Evolutionary conservation across 37 sponge, comb jelly and placozoan genomes (phyloP), one percentile per base, ranked within the genome.

Genomic region (Chondrilla cf. caribensis): DNA sequence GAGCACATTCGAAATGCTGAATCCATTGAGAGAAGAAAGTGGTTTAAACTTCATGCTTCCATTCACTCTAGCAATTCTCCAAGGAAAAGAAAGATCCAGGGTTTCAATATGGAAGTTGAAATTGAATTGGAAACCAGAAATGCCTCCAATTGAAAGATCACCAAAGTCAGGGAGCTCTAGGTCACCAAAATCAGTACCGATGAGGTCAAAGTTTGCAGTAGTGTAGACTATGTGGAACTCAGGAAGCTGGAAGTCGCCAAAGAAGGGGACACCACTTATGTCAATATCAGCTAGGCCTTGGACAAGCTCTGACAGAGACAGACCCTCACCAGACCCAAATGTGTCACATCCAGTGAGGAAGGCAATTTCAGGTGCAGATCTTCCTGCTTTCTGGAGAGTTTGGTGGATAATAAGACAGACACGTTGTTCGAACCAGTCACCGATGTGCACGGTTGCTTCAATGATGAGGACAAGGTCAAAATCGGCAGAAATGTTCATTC

Each of bases 1-100:
- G 35, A 67, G 68, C 29, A 67, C 68, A 67, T 67, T 32, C 17
- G 35, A 28, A 67, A 67, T 67, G 14, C 68, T 67, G 35, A 67
- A 67, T 26, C 68, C 68, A 1, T 6, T 67, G 2, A 28, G 17
- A 29, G 4, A 3, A 28, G 29, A 28, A 1, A 67, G 68, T 67
- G 68, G 68, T 33, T 67, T 6, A 18, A 67, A 67, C 15, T 33
- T 33, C 68, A 67, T 17, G 15, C 35, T 67, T 26, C 68, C 68
- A 67, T 26, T 67, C 4, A 47, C 11, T 6, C 11, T 14, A 11
- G 51, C 6, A 47, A 47, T 47, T 14, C 51, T 47, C 51, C 51
- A 47, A 14, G 51, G 51, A n/a, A n/a, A n/a, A n/a, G n/a, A n/a
- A 47, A 47, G 51, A 11, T 47, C 11, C 51, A 47, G 9, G 11